Conservation (phyloP, 2,888 invertebrate species). For the Mesorhabditis belari region DNA sequence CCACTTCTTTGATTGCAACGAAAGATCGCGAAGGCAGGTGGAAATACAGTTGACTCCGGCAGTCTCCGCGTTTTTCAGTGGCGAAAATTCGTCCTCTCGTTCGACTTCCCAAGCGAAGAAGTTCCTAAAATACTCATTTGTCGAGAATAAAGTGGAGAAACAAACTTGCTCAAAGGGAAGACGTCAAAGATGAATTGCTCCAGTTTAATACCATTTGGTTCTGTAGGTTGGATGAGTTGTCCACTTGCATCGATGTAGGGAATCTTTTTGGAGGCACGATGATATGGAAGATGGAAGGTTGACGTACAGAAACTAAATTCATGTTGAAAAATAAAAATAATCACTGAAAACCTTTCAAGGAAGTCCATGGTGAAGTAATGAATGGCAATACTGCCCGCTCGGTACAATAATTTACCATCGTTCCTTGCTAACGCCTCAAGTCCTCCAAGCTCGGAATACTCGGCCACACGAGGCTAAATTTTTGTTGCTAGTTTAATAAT, state of each 20-base stretch:
- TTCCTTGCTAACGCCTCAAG: conserved; percentile 61
- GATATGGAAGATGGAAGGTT: conserved; percentile 74
- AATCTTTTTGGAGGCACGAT: conserved; percentile 95
- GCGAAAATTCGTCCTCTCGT: conserved; percentile 88
- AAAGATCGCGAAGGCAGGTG: conserved; percentile 58
- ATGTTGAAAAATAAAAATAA: no score
- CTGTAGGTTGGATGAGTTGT: conserved; percentile 65
- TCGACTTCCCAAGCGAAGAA: conserved; percentile 84
- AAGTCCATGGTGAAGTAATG: conserved; percentile 89
- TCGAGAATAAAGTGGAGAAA: conserved; percentile 2
- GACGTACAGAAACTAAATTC: conserved; percentile 52
- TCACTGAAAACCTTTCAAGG: conserved; percentile 63
- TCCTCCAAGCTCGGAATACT: conserved; percentile 90
- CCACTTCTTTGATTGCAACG: neutral
- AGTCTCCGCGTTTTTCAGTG: conserved; percentile 84
- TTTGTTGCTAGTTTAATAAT: conserved; percentile 58
- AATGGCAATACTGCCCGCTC: conserved; percentile 94
- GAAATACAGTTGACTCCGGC: conserved; percentile 72
- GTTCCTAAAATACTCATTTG: conserved; percentile 56
- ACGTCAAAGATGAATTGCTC: conserved; percentile 99
- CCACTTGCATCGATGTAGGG: conserved; percentile 65
- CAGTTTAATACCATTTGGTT: conserved; percentile 91
- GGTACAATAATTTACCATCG: conserved; percentile 72
- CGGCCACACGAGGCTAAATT: conserved; percentile 67
- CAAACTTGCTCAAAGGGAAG: conserved; percentile 77